These are phyloP conservation scores for Melipona beecheii DNA, from an alignment of 2,888 invertebrate genomes.

Conservation along the genomic window DNA sequence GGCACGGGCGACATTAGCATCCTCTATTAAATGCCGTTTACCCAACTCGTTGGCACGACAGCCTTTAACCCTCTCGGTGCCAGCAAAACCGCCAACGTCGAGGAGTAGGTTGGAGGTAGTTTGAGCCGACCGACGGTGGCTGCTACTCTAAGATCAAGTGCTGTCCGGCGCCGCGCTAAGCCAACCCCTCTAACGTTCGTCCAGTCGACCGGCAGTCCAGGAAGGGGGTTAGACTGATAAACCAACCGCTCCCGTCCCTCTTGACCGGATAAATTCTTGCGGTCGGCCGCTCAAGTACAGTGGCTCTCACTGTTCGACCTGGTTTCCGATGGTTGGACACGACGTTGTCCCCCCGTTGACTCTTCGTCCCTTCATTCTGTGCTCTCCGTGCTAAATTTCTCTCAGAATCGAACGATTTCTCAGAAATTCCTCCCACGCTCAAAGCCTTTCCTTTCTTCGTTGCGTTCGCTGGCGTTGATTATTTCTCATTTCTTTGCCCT, in stretches of 20 bases:
- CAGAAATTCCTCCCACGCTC: too few relatives aligned
- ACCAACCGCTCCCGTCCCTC: slow-evolving; percentile 75
- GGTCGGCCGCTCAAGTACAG: slow-evolving; percentile 77
- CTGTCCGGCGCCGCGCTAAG: slow-evolving; percentile 75
- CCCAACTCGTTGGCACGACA: slow-evolving; percentile 77
- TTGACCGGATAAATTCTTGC: slow-evolving; percentile 80
- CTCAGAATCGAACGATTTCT: neutral
- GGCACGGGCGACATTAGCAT: slow-evolving; percentile 62
- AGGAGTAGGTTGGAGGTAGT: slow-evolving; percentile 75
- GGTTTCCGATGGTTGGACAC: slow-evolving; percentile 37
- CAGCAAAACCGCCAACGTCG: slow-evolving; percentile 78
- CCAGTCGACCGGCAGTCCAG: slow-evolving; percentile 72
- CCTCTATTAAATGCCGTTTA: slow-evolving; percentile 82
- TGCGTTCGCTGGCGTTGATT: too few relatives aligned
- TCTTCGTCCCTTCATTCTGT: neutral
- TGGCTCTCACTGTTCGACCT: slow-evolving; percentile 68
- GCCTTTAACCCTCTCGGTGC: slow-evolving; percentile 77
- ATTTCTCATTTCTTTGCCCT: too few relatives aligned
- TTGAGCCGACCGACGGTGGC: slow-evolving; percentile 78
- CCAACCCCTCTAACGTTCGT: slow-evolving; percentile 70
- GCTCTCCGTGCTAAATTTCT: neutral
- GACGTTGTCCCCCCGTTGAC: neutral
- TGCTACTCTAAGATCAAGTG: slow-evolving; percentile 82
- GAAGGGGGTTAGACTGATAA: slow-evolving; percentile 80
- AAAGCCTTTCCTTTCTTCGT: too few relatives aligned